Evolutionary conservation across 2,797 vertebrate species (phyloP).

Genomic region (Brachyalestes nurse): DNA sequence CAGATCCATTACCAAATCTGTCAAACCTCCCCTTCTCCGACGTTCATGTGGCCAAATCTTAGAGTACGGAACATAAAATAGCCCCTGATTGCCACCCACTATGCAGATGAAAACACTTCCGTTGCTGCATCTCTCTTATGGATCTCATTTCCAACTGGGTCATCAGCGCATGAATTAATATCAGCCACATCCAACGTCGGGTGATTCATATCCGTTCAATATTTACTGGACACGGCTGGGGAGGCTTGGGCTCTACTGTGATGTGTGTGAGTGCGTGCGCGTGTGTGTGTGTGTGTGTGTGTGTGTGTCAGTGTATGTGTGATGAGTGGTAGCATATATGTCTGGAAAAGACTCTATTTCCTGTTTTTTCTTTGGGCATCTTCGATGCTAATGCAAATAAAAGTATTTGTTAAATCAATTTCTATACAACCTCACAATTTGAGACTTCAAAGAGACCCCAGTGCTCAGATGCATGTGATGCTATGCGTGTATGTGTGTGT

Average conservation of each 20-base stretch:
- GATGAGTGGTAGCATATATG: not conserved
- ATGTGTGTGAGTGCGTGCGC: not conserved
- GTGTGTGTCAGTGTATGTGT: not conserved
- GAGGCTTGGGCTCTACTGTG: not conserved
- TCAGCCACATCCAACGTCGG: slow-evolving; percentile 23
- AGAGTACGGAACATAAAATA: slow-evolving; percentile 35
- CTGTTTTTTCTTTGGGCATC: not conserved
- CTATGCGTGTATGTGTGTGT: too few species aligned
- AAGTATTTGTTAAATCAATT: too few species aligned
- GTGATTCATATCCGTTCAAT: slow-evolving; percentile 26
- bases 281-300: not conserved
- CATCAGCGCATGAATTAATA: slow-evolving; percentile 45
- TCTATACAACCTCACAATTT: too few species aligned
- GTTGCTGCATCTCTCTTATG: slow-evolving; percentile 13
- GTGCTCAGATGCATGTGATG: too few species aligned
- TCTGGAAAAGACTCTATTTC: not conserved
- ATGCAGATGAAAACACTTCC: slow-evolving; percentile 42
- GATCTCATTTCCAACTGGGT: slow-evolving; percentile 49
- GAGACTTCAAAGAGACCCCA: too few species aligned
- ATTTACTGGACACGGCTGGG: slow-evolving; percentile 28
- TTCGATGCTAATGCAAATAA: too few species aligned
- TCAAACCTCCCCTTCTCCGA: not conserved
- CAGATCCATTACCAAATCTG: not conserved
- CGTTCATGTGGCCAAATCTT: not conserved
- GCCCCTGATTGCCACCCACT: slow-evolving; percentile 30